Base-by-base conservation (phyloP, 2,797 vertebrate species). In the Capromys pilorides region DNA sequence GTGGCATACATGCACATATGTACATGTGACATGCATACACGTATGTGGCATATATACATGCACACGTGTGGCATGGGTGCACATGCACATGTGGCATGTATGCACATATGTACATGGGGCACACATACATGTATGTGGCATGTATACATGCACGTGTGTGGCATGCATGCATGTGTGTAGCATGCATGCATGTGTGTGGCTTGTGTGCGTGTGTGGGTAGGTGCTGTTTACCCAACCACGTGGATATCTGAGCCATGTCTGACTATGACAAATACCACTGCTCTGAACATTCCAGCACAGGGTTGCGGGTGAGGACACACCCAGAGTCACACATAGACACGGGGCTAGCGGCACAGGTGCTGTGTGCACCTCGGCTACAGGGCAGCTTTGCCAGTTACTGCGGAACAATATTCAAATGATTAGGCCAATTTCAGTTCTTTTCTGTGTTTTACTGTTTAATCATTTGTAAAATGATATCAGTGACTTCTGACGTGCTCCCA, bases 361-460 rank as follows among this genome's bases (percentile, higher is more conserved):
- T n/a, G n/a, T 28, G 13, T 31, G 8, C 18, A 18, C 75, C 12
- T 39, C 51, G 2, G 67, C 5, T 10, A 54, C 22, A 7, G 6
- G 21, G 18, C 2, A 16, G 33, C 24, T 51, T 41, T 22, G 9
- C 6, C 5, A 12, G 66, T 16, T 1, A 11, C 4, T 11, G 6
- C 11, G 11, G 22, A 59, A 36, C 4, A 8, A 13, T 16, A 66
- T 73, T 51, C 11, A 79, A 93, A 73, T 1, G n/a, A 14, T 49
- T 31, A 3, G 59, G 22, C 61, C 26, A 7, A 36, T 49, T 91
- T 75, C 57, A 92, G 77, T 49, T 73, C 24, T 96, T 41, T 62
- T 92, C 41, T 95, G 94, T 41, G 96, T 67, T 85, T 96, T 94
- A 22, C 61, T 28, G 36, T 95, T 93, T 81, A 95, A 78, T 87